Base-by-base conservation (phyloP, 2,113 vertebrate species). In the Hyla sarda region DNA sequence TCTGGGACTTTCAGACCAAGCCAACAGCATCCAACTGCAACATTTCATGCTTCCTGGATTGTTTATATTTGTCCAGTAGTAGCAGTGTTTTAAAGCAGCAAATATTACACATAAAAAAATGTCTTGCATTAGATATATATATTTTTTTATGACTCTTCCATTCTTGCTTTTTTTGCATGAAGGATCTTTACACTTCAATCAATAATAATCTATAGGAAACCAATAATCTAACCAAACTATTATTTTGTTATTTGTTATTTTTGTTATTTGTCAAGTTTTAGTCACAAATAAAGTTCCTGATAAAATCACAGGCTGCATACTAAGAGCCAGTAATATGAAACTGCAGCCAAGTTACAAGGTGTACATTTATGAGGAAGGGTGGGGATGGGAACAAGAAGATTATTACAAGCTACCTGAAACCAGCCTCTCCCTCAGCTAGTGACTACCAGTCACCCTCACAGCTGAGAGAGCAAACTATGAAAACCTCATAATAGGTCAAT, bases 351-450 rank as follows among this genome's bases (percentile, higher is more conserved):
- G 82, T 73, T 83, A 56, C 82, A 83, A 83, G 30, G 67, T 83
- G 82, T 83, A 73, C 67, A 34, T 80, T 83, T 75, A 75, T 75
- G 71, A 75, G 34, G n/a, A 84, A 75, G 82, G 82, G 82, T 30
- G 82, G 75, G 71, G 32, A 84, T 84, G 82, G 72, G 82, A 84
- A 84, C 37, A 2, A 45, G 71, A n/a, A 60, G 34, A 75, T 45
- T 60, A 37, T 6, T 21, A 25, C 30, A 74, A n/a, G 56, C 69
- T 74, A 47, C 52, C 32, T 74, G 69, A 74, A 75, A 62, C n/a
- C 52, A n/a, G 37, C 37, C 82, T 47, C 71, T 60, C 69, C 69
- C 34, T 62, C n/a, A 50, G 16, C 62, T 75, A 11, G 71, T 19
- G 23, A n/a, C 69, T 75, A 25, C 21, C 21, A 45, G 23, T 60